Percentiles rank a stretch among this genome's conserved stretches.
phyloP scores from a whole-genome alignment of 1,140 invertebrate species.

The Bombus ignitus region DNA sequence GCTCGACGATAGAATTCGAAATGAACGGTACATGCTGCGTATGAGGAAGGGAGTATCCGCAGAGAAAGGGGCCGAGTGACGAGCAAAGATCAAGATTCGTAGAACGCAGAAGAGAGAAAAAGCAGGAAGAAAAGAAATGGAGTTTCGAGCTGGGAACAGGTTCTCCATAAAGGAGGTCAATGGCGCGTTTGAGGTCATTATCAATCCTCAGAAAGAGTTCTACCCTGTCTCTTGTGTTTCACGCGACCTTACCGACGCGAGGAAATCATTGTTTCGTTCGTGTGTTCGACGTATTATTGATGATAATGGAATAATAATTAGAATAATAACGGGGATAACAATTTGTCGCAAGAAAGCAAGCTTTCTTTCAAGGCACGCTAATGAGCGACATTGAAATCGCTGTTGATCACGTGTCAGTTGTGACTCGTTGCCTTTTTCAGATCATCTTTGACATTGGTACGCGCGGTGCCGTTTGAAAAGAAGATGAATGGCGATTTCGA shows the following conservation, averaged over 20 bases:
- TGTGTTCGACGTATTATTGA: neutral
- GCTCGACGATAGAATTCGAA: constrained; percentile 26
- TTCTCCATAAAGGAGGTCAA: constrained; percentile 73
- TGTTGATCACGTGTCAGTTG: neutral
- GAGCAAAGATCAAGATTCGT: constrained; percentile 1
- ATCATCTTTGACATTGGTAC: too few relatives aligned
- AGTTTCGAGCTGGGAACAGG: constrained; percentile 62
- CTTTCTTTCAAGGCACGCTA: neutral
- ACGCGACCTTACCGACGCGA: neutral
- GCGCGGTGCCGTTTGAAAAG: too few relatives aligned
- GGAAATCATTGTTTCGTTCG: neutral
- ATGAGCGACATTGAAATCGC: neutral
- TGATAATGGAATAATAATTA: neutral
- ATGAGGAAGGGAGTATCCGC: constrained; percentile 14
- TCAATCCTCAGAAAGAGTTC: constrained; percentile 44
- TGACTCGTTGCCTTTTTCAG: neutral
- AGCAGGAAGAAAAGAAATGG: constrained; percentile 53
- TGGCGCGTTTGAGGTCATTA: constrained; percentile 73
- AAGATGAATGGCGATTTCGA: too few relatives aligned
- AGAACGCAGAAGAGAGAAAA: constrained; percentile 24
- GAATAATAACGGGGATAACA: neutral
- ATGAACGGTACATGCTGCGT: constrained; percentile 62
- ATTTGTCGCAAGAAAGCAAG: neutral
- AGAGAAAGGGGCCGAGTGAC: constrained; percentile 47
- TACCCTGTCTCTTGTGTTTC: constrained; percentile 9